phyloP scores from a whole-genome alignment of 2,113 vertebrate species.

The Calidris pygmaea region DNA sequence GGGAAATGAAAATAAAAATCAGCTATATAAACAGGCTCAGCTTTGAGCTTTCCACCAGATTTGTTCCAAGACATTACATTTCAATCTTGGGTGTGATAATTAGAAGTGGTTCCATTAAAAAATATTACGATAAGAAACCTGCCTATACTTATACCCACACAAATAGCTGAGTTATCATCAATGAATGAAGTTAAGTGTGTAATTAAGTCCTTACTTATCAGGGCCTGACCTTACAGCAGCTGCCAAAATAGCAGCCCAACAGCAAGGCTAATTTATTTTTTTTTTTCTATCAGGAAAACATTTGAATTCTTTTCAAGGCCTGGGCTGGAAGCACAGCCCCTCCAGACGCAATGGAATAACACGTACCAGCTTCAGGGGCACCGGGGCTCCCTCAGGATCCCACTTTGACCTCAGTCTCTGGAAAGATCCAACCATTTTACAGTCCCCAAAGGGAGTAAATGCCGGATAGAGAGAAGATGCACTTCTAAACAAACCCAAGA shows the following conservation, averaged over 20 bases:
- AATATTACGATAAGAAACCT: neutral
- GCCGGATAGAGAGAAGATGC: neutral
- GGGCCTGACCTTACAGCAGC: neutral
- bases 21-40: neutral
- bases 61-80: neutral
- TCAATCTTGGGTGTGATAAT: neutral
- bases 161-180: neutral
- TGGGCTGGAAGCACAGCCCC: neutral
- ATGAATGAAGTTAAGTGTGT: neutral
- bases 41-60: neutral
- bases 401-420: neutral
- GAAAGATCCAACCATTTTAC: neutral
- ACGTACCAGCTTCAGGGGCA: neutral
- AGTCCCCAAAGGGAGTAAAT: neutral
- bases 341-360: accelerated
- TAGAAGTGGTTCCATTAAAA: neutral
- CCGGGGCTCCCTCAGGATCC: neutral
- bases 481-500: neutral
- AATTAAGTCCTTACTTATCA: neutral
- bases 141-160: neutral
- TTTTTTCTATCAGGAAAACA: neutral
- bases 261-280: neutral
- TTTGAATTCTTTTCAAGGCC: neutral
- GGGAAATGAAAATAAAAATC: neutral
- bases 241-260: neutral